Evolutionary conservation across 2,888 invertebrate genomes (phyloP).

Genomic region (Hofmannophila pseudospretella): DNA sequence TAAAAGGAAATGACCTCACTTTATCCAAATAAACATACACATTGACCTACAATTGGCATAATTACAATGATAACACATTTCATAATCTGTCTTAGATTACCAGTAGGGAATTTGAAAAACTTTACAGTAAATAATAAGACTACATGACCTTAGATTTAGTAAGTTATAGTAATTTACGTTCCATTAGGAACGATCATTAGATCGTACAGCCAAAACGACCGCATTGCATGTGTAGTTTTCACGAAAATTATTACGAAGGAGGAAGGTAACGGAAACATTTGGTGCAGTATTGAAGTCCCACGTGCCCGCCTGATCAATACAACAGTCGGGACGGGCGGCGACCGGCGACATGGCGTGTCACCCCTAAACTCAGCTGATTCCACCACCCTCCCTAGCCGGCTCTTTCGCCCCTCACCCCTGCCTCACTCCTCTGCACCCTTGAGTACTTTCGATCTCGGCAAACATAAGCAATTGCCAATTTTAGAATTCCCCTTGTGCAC

Average conservation of each 20-base stretch:
- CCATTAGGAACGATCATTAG: too few species aligned
- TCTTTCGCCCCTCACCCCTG: slow-evolving; percentile 21
- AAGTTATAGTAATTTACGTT: too few species aligned
- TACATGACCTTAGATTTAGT: too few species aligned
- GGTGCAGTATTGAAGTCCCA: slow-evolving; percentile 33
- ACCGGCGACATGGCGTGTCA: slow-evolving; percentile 61
- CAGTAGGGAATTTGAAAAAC: too few species aligned
- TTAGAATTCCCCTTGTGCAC: slow-evolving; percentile 22
- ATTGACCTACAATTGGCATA: too few species aligned
- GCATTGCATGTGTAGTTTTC: not conserved
- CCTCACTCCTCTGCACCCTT: slow-evolving; percentile 61
- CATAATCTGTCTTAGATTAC: too few species aligned
- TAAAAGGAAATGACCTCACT: too few species aligned
- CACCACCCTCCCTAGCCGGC: slow-evolving; percentile 36
- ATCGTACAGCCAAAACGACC: not conserved
- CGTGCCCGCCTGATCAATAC: slow-evolving; percentile 74
- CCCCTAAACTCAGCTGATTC: slow-evolving; percentile 74
- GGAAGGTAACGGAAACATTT: not conserved
- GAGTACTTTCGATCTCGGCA: slow-evolving; percentile 49
- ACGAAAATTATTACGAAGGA: not conserved
- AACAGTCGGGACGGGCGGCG: slow-evolving; percentile 72
- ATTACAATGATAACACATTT: too few species aligned
- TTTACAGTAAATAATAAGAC: too few species aligned
- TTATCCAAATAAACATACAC: too few species aligned
- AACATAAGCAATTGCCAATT: slow-evolving; percentile 26